Conservation (phyloP, 2,888 invertebrate species). For the Melanargia galathea region DNA sequence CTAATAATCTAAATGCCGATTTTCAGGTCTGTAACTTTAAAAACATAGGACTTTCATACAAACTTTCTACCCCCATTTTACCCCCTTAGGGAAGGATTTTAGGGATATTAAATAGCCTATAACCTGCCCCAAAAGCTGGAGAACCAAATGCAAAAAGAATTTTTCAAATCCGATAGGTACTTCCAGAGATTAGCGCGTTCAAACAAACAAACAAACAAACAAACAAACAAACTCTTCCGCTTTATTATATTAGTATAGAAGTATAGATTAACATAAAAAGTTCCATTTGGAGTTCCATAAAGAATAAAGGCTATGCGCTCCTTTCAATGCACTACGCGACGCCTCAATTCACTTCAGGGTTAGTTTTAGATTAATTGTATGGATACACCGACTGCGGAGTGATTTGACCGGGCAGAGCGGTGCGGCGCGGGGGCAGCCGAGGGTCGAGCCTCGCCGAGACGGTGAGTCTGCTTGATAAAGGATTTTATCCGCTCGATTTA, state of each 20-base stretch:
- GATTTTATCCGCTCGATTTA: slow-evolving; percentile 81
- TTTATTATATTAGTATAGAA: not conserved
- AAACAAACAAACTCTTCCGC: too few relatives aligned
- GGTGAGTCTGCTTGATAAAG: slow-evolving; percentile 79
- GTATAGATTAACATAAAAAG: slow-evolving; percentile 27
- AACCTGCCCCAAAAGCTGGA: too few relatives aligned
- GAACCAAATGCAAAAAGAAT: too few relatives aligned
- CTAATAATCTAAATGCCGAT: too few relatives aligned
- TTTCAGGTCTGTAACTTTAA: too few relatives aligned
- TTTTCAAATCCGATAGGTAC: too few relatives aligned
- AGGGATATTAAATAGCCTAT: too few relatives aligned
- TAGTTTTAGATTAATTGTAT: slow-evolving; percentile 66
- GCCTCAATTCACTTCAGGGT: slow-evolving; percentile 71
- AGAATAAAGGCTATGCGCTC: slow-evolving; percentile 61
- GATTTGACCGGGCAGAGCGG: slow-evolving; percentile 41
- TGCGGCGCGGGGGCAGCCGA: slow-evolving; percentile 41
- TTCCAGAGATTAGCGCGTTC: too few relatives aligned
- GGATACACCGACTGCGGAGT: slow-evolving; percentile 61
- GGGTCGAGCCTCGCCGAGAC: slow-evolving; percentile 62
- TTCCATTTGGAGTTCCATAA: slow-evolving; percentile 55
- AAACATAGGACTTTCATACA: too few relatives aligned
- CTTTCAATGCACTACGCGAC: slow-evolving; percentile 65
- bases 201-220: too few relatives aligned
- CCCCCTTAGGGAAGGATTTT: too few relatives aligned
- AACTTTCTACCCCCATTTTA: too few relatives aligned